Base-by-base conservation (phyloP, 2,113 vertebrate genomes). In the Synodontis membranacea region DNA sequence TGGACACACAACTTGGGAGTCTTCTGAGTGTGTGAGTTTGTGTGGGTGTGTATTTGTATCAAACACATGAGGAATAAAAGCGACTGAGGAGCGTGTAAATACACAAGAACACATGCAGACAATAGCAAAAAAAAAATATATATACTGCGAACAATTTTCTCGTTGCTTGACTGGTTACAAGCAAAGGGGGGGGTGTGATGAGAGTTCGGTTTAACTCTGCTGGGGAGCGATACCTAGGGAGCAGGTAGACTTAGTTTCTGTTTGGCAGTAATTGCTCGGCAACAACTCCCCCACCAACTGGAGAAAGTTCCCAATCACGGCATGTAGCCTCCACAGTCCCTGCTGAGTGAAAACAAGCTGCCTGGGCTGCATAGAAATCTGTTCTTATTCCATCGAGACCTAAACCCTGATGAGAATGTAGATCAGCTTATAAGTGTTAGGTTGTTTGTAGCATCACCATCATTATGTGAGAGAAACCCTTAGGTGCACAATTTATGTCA, bases 221-320 rank as follows among this genome's bases (percentile, higher is more conserved):
- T 86, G 86, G 82, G 68, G 80, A 80, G 81, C 28, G 70, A 81
- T 88, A 87, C 88, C 91, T 88, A 87, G 86, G 86, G 87, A 88
- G 85, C 70, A 88, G 84, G 81, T 88, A 87, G 85, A 83, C 87
- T 64, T 66, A 84, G 87, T 87, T 89, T 91, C 86, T 89, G 87
- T 88, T 90, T n/a, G 34, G 60, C 86, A 84, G 90, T 89, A 91
- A 90, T 88, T 89, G 84, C 84, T 62, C 87, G 86, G 85, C 88
- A 90, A 90, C 88, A 90, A 87, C 84, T 86, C 86, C 72, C 84
- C 56, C 80, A 84, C 74, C 58, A 85, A 83, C 75, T 74, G 83
- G 25, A 87, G 80, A 86, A 89, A 84, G 86, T 82, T 83, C 84
- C 80, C 72, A 74, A 84, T 60, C 78, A 12, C 80, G 6, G 64